Base-by-base conservation (phyloP, 2,888 invertebrate species). In the Seladonia tumulorum region DNA sequence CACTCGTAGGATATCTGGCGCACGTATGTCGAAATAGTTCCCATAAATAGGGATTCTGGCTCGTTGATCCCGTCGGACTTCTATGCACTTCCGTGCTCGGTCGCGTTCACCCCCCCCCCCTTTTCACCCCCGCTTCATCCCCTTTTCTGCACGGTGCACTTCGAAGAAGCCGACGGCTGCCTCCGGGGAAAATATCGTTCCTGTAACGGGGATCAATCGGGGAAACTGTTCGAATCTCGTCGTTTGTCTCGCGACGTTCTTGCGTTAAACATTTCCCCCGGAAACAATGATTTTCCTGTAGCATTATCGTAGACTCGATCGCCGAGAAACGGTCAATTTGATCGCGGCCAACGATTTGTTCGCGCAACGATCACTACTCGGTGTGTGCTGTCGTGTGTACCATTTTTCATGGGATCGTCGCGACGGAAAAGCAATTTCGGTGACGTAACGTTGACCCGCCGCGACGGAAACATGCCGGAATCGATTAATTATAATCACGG, bases 1-100 rank as follows among this genome's bases (percentile, higher is more conserved):
- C 88, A 86, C 81, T 86, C 82, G 78, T 39, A 73, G 85, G 85
- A 88, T 89, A 90, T 83, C 89, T 87, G 82, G 73, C 47, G 80
- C 86, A 82, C 88, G 90, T 90, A 84, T 86, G 83, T 85, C 85
- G 90, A 83, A 90, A 90, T 83, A 87, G 81, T 90, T 74, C 71
- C 89, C 89, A 90, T 92, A 92, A 92, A 92, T 91, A 92, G 91
- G 89, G 91, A 91, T 92, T 89, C 83, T 63, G 63, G 63, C 63
- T 63, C 42, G 72, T 39, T 45, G 45, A 72, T 63, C 63, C 63
- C 63, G 29, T 63, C 29, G 63, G 63, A 63, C 63, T 63, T 63
- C 63, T 63, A 63, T 63, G 63, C 63, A 63, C 63, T 63, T 63
- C 63, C 63, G 63, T 63, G 63, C 63, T 25, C 63, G 29, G 29